phyloP scores from a whole-genome alignment of 2,113 vertebrate species.

The Bos taurus region ARS-UCD2.0 NC_037352.1:3985501-3986000 shows the following conservation, averaged over 20 bases:
- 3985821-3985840: not conserved
- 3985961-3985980: not conserved
- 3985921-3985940: not conserved
- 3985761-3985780: constrained; percentile 23
- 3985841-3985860: not conserved
- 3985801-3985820: not conserved
- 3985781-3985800: not conserved
- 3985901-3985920: not conserved
- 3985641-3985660: not conserved
- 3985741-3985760: constrained; percentile 17
- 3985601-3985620: not conserved
- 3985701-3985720: not conserved
- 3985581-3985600: not conserved
- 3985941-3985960: not conserved
- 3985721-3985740: constrained; percentile 34
- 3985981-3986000: not conserved
- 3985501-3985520: not conserved
- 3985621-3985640: not conserved
- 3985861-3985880: not conserved
- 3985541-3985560: not conserved
- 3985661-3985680: not conserved
- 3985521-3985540: not conserved
- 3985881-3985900: not conserved
- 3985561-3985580: not conserved
- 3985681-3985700: not conserved